Evolutionary conservation across 2,888 invertebrate species (phyloP), one percentile per base, ranked within the genome.

Genomic region (Mesoligia furuncula): DNA sequence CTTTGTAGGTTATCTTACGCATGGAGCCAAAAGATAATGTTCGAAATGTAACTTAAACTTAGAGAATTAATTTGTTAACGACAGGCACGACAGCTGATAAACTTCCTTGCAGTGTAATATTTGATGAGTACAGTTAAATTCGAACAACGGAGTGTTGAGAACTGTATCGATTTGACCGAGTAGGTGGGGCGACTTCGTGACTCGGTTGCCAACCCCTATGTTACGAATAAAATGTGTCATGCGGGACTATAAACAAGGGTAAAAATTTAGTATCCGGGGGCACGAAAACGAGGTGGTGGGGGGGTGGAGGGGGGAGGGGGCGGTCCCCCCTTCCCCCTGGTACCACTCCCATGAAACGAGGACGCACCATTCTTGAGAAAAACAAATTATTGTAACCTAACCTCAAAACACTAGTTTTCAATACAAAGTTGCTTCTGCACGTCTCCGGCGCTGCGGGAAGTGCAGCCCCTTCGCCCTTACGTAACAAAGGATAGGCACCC

Each of bases 141-240:
- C 71, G 62, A 85, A 74, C 74, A 67, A 68, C 48, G 20, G 11
- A 61, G 72, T 76, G 39, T 73, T 76, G 39, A 70, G 66, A 70
- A 66, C 42, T 72, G 66, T 88, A 88, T 88, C 86, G 88, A 88
- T 88, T 88, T 54, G 81, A 20, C 36, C 42, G 57, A 54, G 67
- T 57, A 64, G 36, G 51, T 75, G 31, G 78, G 31, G 27, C n/a
- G 61, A n/a, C 36, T 79, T 61, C 68, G 78, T 78, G 73, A 39
- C 39, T 80, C 73, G 64, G 77, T 78, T 75, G 48, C 73, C 79
- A 81, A 87, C 87, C 83, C 76, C 79, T 86, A 84, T 82, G 76
- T 65, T 45, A 59, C 59, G n/a, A 42, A 71, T 78, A 73, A 79
- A 73, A 70, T 83, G 67, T 78, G 80, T 82, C 81, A 84, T 86